These are phyloP conservation scores for Byasa hedistus DNA, from an alignment of 2,888 invertebrate species.

Conservation along the genomic window DNA sequence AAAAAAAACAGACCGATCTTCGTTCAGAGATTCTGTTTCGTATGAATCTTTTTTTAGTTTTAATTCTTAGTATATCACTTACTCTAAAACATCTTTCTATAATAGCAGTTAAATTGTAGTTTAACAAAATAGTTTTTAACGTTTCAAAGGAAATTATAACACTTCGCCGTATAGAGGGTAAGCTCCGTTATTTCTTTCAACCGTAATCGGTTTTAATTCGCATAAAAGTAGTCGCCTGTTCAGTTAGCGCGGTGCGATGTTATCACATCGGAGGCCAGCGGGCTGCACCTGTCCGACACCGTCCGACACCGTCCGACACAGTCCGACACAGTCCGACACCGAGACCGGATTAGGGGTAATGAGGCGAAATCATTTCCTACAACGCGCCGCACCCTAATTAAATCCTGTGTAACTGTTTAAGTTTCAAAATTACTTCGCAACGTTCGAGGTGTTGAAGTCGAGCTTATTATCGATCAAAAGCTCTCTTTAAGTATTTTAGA, in stretches of 20 bases:
- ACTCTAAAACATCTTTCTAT: too few relatives aligned
- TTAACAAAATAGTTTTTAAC: too few relatives aligned
- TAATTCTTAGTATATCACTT: too few relatives aligned
- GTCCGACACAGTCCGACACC: slow-evolving; percentile 6
- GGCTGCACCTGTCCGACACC: slow-evolving; percentile 21
- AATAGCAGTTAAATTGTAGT: too few relatives aligned
- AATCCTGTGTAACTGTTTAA: slow-evolving; percentile 13
- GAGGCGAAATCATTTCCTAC: slow-evolving; percentile 25
- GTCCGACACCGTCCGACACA: slow-evolving; percentile 5
- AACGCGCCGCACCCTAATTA: slow-evolving; percentile 23
- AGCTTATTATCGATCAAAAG: neutral
- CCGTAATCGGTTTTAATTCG: slow-evolving; percentile 7
- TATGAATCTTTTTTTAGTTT: too few relatives aligned
- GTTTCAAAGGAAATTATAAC: too few relatives aligned
- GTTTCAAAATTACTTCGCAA: slow-evolving; percentile 17
- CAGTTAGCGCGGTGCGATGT: slow-evolving; percentile 14
- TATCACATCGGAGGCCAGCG: slow-evolving; percentile 22
- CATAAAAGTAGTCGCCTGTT: slow-evolving; percentile 16
- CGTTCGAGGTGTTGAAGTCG: neutral
- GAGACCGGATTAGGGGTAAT: slow-evolving; percentile 25
- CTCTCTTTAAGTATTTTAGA: neutral
- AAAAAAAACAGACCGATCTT: too few relatives aligned
- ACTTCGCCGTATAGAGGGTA: too few relatives aligned
- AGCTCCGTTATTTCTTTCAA: too few relatives aligned
- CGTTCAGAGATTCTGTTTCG: too few relatives aligned